phyloP scores from a whole-genome alignment of 2,113 vertebrate species.

The Varanus salvator region DNA sequence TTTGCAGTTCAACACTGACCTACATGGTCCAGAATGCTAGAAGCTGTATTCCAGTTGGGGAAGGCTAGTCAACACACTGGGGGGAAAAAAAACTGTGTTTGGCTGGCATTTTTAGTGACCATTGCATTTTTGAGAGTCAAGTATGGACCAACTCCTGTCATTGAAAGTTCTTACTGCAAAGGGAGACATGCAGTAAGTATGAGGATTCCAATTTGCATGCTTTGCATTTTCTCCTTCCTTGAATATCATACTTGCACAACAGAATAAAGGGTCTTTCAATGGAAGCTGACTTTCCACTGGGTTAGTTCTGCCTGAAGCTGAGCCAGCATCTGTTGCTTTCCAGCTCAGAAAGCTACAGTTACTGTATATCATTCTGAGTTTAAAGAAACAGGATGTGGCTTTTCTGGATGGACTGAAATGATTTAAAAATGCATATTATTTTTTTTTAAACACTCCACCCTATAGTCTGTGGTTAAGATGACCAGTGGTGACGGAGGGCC shows the following conservation, averaged over 20 bases:
- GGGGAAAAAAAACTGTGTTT: background rate
- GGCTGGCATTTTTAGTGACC: background rate
- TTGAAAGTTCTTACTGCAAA: background rate
- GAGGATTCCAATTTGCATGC: background rate
- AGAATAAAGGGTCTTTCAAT: background rate
- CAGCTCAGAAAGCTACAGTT: background rate
- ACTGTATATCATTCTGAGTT: background rate
- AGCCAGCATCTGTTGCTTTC: background rate
- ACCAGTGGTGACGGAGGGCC: background rate
- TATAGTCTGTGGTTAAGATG: conserved; percentile 16
- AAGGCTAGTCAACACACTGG: too few species aligned
- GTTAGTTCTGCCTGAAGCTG: background rate
- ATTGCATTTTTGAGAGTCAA: background rate
- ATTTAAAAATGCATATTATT: conserved; percentile 37
- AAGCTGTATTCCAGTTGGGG: too few species aligned
- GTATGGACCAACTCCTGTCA: background rate
- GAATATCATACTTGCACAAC: background rate
- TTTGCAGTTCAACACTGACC: too few species aligned
- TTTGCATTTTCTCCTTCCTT: background rate
- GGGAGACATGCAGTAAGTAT: background rate
- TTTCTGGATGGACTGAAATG: conserved; percentile 5
- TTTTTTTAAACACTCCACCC: background rate
- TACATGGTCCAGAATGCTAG: too few species aligned
- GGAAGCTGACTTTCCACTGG: background rate
- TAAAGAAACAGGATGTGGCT: conserved; percentile 18